These are phyloP conservation scores for Cololabis saira DNA, from an alignment of 2,113 vertebrate genomes.

Conservation along the genomic window DNA sequence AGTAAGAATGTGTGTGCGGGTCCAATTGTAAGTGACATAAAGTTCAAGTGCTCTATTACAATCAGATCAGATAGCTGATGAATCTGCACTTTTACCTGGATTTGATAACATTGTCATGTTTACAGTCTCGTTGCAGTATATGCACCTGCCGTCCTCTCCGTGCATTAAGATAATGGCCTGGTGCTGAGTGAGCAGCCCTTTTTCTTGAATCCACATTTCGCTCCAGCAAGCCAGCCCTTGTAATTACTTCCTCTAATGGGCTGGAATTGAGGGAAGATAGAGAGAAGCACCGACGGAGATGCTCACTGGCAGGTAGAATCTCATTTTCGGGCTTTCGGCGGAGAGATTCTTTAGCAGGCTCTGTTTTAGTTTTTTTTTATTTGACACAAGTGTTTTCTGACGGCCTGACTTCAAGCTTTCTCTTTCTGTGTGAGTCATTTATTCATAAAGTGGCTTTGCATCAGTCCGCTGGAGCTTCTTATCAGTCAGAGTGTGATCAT, in stretches of 20 bases:
- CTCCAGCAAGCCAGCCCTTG: not conserved
- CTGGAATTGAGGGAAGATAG: conserved; percentile 1
- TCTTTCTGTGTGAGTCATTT: not conserved
- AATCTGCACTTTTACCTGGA: no score
- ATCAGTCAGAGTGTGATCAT: conserved; percentile 9
- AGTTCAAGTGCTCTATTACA: conserved; percentile 15
- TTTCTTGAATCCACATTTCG: conserved; percentile 19
- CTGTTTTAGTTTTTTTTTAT: no score
- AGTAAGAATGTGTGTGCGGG: conserved; percentile 9
- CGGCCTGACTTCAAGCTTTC: conserved; percentile 3
- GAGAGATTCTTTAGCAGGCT: not conserved
- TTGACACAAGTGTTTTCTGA: no score
- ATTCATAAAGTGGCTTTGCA: conserved; percentile 8
- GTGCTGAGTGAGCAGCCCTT: not conserved
- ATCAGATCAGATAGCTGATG: not conserved
- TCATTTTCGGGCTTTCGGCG: not conserved
- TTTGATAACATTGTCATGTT: no score
- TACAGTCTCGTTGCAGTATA: not conserved
- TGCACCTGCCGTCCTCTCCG: not conserved
- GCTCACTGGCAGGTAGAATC: not conserved
- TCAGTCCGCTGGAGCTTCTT: conserved; percentile 1
- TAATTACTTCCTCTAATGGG: conserved; percentile 38
- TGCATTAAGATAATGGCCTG: conserved; percentile 25
- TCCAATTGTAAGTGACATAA: conserved; percentile 1
- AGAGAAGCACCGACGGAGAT: conserved; percentile 1